Percentiles rank a stretch among this genome's conserved stretches.
Conservation (phyloP, 2,113 vertebrate genomes). For the Typhlomys cinereus region DNA sequence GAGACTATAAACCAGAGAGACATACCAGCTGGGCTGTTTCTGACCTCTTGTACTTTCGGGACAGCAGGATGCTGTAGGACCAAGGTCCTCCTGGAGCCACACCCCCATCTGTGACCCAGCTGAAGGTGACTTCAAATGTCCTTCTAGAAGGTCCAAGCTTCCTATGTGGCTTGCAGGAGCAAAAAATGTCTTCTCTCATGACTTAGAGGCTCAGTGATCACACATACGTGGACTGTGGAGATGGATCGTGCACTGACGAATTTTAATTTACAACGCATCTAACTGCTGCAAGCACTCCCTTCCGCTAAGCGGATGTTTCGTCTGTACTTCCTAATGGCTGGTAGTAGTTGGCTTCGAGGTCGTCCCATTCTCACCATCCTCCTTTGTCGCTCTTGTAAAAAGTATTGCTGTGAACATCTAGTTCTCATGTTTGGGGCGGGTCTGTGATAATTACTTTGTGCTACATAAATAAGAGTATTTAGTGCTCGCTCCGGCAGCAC, state of each 20-base stretch:
- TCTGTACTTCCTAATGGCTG: background rate
- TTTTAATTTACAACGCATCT: background rate
- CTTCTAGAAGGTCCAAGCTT: background rate
- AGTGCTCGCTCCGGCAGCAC: no score
- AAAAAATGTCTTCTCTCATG: background rate
- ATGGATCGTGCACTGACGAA: background rate
- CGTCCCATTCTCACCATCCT: background rate
- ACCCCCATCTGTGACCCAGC: background rate
- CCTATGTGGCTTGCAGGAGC: background rate
- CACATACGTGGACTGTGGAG: background rate
- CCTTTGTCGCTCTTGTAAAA: background rate
- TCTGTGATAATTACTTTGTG: background rate
- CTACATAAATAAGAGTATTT: background rate
- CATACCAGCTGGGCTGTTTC: background rate
- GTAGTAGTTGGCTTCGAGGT: background rate
- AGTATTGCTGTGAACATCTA: background rate
- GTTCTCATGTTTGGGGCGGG: background rate
- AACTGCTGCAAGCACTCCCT: background rate
- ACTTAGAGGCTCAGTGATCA: background rate
- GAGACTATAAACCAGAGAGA: background rate
- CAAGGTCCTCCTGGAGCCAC: background rate
- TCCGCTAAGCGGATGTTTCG: background rate
- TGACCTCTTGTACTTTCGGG: background rate
- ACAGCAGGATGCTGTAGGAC: fast-evolving
- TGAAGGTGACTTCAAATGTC: background rate